These are phyloP conservation scores for Coreoperca whiteheadi DNA, from an alignment of 2,113 vertebrate genomes.

Conservation along the genomic window DNA sequence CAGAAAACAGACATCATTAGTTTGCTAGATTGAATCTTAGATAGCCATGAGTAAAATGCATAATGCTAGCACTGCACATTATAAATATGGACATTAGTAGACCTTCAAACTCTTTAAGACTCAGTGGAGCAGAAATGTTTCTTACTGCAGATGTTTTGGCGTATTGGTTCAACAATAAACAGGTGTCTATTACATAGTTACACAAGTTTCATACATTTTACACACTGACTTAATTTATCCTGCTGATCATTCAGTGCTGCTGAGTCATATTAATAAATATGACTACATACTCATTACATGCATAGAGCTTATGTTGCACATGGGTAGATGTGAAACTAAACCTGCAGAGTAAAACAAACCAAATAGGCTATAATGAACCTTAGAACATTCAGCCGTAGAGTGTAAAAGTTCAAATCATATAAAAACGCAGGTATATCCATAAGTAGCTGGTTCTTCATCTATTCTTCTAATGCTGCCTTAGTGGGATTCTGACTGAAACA, in stretches of 20 bases:
- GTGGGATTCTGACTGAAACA: slow-evolving; percentile 71
- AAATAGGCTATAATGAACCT: background rate
- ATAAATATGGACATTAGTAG: slow-evolving; percentile 25
- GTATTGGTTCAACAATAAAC: slow-evolving; percentile 16
- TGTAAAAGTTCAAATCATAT: slow-evolving; percentile 12
- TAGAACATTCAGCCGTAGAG: background rate
- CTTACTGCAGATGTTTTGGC: slow-evolving; percentile 34
- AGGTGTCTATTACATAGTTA: background rate
- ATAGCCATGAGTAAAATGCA: slow-evolving; percentile 43
- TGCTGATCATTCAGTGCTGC: slow-evolving; percentile 52
- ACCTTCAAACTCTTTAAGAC: slow-evolving; percentile 30
- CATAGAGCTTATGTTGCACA: slow-evolving; percentile 14
- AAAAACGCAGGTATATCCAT: slow-evolving; percentile 51
- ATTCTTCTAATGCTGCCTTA: slow-evolving; percentile 44
- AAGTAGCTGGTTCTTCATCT: slow-evolving; percentile 38
- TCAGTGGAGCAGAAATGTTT: slow-evolving; percentile 14
- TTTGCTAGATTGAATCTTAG: slow-evolving; percentile 58
- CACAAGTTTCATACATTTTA: background rate
- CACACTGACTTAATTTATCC: slow-evolving; percentile 38
- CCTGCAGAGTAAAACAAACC: background rate
- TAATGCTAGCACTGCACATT: slow-evolving; percentile 43
- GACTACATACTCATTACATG: slow-evolving; percentile 38
- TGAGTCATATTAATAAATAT: slow-evolving; percentile 73
- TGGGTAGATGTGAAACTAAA: background rate
- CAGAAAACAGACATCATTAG: slow-evolving; percentile 62